Conservation (phyloP, 2,113 vertebrate genomes). For the Solenodon paradoxus region DNA sequence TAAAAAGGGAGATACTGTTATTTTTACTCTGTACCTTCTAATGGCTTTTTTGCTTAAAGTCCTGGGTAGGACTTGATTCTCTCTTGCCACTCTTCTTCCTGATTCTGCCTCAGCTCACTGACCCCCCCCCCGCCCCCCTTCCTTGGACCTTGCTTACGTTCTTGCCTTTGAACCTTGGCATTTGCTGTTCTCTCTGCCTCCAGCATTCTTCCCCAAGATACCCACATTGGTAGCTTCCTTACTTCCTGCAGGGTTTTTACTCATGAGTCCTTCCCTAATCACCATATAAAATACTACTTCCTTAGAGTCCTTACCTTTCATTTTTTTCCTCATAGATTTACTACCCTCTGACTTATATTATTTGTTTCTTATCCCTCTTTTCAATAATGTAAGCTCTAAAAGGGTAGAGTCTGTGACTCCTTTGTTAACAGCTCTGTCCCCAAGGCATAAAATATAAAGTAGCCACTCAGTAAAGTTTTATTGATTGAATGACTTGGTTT, state of each 20-base stretch:
- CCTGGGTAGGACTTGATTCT: neutral
- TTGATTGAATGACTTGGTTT: conserved; percentile 4
- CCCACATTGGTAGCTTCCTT: neutral
- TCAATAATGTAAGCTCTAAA: neutral
- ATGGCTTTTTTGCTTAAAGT: neutral
- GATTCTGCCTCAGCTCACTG: neutral
- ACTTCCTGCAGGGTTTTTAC: neutral
- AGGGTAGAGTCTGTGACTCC: neutral
- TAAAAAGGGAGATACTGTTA: neutral
- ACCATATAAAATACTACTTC: neutral
- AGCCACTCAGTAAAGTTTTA: neutral
- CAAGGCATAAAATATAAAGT: neutral
- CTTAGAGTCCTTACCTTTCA: neutral
- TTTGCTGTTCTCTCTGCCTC: neutral
- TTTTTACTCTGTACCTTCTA: neutral
- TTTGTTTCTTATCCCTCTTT: neutral
- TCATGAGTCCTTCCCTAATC: neutral
- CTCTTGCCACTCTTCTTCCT: neutral
- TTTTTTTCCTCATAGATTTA: neutral
- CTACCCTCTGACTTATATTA: neutral
- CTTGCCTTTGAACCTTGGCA: neutral
- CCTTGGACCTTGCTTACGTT: neutral
- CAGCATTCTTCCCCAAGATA: neutral
- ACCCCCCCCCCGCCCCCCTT: neutral
- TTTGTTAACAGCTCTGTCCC: conserved; percentile 4